A percentile compares a stretch with the other conserved stretches of the same genome.
Conservation (phyloP, 2,113 vertebrate species). For the Castor canadensis region DNA sequence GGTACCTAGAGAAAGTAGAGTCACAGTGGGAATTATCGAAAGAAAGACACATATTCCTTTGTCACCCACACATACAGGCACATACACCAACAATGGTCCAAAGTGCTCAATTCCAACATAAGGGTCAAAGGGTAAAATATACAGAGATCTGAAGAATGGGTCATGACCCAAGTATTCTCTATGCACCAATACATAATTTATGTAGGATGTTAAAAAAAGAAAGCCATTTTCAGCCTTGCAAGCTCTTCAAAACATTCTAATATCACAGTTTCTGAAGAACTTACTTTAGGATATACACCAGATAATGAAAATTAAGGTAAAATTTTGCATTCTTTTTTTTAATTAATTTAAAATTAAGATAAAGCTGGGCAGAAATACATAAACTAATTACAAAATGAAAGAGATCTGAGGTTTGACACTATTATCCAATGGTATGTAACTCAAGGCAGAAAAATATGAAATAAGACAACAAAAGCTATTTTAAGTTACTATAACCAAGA, state of each 20-base stretch:
- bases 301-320: too few relatives aligned
- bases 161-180: background rate
- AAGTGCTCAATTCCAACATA: background rate
- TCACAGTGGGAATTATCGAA: background rate
- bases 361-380: too few relatives aligned
- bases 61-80: rapidly evolving
- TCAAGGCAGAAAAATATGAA: too few relatives aligned
- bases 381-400: too few relatives aligned
- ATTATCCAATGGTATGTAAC: too few relatives aligned
- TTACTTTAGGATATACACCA: too few relatives aligned
- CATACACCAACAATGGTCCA: background rate
- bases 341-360: too few relatives aligned
- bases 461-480: too few relatives aligned
- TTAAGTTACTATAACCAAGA: too few relatives aligned
- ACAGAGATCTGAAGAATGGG: background rate
- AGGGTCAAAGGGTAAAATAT: background rate
- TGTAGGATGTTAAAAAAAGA: background rate
- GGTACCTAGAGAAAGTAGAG: background rate
- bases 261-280: too few relatives aligned
- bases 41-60: background rate
- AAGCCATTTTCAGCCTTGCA: background rate
- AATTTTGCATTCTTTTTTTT: too few relatives aligned
- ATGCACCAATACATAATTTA: background rate
- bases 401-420: too few relatives aligned
- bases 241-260: background rate